These are phyloP conservation scores for Romanogobio albipinnatus DNA, from an alignment of 2,113 vertebrate species.

Conservation along the genomic window DNA sequence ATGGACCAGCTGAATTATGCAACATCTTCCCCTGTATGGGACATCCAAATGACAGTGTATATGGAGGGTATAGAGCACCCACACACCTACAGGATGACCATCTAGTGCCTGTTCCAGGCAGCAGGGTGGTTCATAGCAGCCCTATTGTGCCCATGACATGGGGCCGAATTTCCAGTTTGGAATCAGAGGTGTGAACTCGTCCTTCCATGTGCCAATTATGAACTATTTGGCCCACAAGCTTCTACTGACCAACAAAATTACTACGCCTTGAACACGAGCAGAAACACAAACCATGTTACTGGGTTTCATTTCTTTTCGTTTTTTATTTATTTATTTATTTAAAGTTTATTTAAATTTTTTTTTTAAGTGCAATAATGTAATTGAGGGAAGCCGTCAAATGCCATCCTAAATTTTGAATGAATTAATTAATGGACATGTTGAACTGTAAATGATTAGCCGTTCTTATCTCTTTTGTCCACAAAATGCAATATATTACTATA, in stretches of 20 bases:
- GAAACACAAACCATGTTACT: slow-evolving; percentile 20
- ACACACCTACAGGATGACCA: slow-evolving; percentile 70
- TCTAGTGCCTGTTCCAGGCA: slow-evolving; percentile 64
- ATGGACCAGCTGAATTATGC: slow-evolving; percentile 71
- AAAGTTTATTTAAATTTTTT: background rate
- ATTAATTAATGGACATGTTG: slow-evolving; percentile 19
- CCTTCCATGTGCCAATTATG: slow-evolving; percentile 28
- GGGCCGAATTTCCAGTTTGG: slow-evolving; percentile 89
- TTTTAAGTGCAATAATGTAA: slow-evolving; percentile 49
- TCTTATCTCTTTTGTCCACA: slow-evolving; percentile 21
- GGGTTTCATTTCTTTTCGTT: background rate
- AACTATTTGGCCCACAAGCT: slow-evolving; percentile 41
- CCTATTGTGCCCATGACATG: slow-evolving; percentile 79
- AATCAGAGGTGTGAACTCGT: slow-evolving; percentile 87
- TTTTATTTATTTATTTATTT: slow-evolving; percentile 2
- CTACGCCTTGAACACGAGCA: slow-evolving; percentile 30
- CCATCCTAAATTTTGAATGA: slow-evolving; percentile 2
- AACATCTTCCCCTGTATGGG: slow-evolving; percentile 65
- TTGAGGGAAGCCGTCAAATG: background rate
- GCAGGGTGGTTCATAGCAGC: slow-evolving; percentile 67
- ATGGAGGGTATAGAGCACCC: slow-evolving; percentile 74
- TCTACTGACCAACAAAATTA: slow-evolving; percentile 36
- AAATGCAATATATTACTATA: slow-evolving; percentile 31
- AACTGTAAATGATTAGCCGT: slow-evolving; percentile 10
- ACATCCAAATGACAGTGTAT: slow-evolving; percentile 73